phyloP scores from a whole-genome alignment of 2,113 vertebrate genomes.

The Sialia sialis region DNA sequence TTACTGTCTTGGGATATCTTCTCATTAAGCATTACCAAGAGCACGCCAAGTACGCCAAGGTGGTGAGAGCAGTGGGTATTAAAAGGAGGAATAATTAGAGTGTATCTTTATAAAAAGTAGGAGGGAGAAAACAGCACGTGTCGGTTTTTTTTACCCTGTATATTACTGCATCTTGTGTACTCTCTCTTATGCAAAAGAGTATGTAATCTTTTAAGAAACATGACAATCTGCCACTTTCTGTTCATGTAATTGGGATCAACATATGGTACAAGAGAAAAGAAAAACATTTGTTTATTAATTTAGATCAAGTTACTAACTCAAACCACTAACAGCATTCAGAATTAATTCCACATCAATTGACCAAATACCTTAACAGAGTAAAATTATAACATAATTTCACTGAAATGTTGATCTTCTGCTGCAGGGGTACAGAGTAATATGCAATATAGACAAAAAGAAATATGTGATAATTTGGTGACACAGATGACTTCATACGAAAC shows the following conservation, averaged over 20 bases:
- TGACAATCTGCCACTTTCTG: constrained; percentile 69
- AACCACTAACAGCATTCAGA: constrained; percentile 56
- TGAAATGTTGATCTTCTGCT: neutral
- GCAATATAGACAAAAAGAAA: neutral
- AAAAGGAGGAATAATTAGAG: constrained; percentile 54
- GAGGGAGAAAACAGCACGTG: constrained; percentile 52
- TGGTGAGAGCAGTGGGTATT: constrained; percentile 34
- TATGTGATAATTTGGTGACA: neutral
- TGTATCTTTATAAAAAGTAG: constrained; percentile 61
- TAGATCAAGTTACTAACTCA: constrained; percentile 70
- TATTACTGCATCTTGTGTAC: constrained; percentile 58
- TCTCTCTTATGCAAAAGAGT: constrained; percentile 65
- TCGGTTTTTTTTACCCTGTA: constrained; percentile 47
- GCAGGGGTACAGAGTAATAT: neutral
- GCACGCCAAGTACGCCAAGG: neutral
- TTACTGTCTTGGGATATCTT: constrained; percentile 29
- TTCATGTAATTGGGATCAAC: constrained; percentile 69
- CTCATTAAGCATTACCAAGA: constrained; percentile 22
- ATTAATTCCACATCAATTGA: constrained; percentile 62
- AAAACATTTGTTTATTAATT: constrained; percentile 77
- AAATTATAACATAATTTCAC: constrained; percentile 29
- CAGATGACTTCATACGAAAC: constrained; percentile 28
- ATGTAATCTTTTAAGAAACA: constrained; percentile 70
- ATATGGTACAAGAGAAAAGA: constrained; percentile 65
- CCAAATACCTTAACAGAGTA: constrained; percentile 50